These are phyloP conservation scores for Ahaetulla prasina DNA, from an alignment of 2,113 vertebrate species.

Conservation along the genomic window DNA sequence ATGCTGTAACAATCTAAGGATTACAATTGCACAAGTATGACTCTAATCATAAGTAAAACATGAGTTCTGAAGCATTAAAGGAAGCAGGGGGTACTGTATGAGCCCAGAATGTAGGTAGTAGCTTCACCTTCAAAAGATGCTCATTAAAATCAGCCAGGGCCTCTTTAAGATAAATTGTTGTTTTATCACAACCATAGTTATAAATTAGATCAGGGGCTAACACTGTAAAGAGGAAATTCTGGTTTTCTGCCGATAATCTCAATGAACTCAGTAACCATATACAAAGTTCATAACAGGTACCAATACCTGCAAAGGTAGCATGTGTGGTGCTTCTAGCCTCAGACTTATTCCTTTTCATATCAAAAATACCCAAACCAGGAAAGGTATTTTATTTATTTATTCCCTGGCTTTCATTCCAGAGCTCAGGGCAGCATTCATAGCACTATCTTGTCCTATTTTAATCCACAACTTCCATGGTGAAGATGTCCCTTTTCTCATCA, in stretches of 20 bases:
- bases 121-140: neutral
- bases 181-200: neutral
- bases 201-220: neutral
- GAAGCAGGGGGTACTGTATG: neutral
- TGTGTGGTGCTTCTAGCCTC: neutral
- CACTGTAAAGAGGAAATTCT: neutral
- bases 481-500: neutral
- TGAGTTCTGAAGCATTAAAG: neutral
- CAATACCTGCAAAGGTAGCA: neutral
- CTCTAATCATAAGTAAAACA: neutral
- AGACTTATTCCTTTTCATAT: neutral
- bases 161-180: neutral
- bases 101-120: neutral
- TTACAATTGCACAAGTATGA: neutral
- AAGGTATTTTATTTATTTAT: neutral
- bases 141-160: neutral
- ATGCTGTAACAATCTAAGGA: neutral
- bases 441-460: neutral
- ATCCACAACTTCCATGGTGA: neutral
- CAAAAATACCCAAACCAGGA: neutral
- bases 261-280: neutral
- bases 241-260: neutral
- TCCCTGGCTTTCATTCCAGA: neutral
- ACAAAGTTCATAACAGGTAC: neutral
- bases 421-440: neutral